phyloP scores from a whole-genome alignment of 2,113 vertebrate species.

The Barnardius zonarius region DNA sequence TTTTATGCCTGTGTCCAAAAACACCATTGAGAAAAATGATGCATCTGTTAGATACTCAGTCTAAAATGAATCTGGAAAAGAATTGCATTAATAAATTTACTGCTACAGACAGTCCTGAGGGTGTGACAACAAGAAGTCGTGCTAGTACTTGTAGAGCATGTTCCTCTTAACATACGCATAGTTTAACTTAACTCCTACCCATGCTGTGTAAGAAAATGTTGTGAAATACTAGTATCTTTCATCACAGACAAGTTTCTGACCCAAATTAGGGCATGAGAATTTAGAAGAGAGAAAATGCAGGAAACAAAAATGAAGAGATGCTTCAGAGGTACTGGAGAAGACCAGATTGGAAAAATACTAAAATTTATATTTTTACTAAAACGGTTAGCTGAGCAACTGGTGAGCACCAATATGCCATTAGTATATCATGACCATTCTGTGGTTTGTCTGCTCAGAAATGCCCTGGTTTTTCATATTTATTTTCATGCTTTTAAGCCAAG shows the following conservation, averaged over 20 bases:
- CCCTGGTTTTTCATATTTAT: not conserved
- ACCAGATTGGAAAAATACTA: not conserved
- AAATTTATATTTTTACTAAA: not conserved
- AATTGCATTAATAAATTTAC: not conserved
- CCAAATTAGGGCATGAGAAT: not conserved
- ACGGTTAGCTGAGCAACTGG: not conserved
- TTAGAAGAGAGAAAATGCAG: not conserved
- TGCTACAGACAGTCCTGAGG: not conserved
- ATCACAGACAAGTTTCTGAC: not conserved
- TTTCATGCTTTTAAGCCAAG: not conserved
- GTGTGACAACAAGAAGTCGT: not conserved
- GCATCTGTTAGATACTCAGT: not conserved
- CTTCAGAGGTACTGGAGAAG: not conserved
- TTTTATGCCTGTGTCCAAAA: not conserved
- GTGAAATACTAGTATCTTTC: not conserved
- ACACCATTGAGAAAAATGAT: not conserved
- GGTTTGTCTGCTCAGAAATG: not conserved
- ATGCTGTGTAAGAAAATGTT: not conserved
- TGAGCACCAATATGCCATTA: not conserved
- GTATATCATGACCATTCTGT: not conserved
- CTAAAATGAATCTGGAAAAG: not conserved
- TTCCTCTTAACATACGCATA: not conserved
- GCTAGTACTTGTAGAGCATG: constrained; percentile 2
- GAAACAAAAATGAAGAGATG: not conserved
- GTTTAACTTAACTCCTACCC: not conserved